Percentiles rank a stretch among this genome's conserved stretches.
Evolutionary conservation across 2,113 vertebrate genomes (phyloP).

Genomic region (Cyphomyrus discorhynchus): DNA sequence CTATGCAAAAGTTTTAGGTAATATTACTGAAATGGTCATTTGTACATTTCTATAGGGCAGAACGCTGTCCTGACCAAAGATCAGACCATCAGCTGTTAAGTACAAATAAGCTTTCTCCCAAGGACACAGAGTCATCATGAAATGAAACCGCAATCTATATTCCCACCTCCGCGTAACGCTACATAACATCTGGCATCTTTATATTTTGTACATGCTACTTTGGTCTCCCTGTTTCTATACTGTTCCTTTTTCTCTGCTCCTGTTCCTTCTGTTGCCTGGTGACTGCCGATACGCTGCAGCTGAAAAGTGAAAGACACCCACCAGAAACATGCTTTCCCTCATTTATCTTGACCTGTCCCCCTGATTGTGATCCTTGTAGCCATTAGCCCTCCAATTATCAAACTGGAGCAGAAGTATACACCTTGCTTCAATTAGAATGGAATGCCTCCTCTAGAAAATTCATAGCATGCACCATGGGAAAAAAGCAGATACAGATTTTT

Average conservation of each 20-base stretch:
- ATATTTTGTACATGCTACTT: neutral
- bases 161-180: neutral
- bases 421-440: conserved; percentile 11
- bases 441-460: neutral
- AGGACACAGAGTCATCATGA: neutral
- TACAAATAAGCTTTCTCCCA: neutral
- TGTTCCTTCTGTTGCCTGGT: neutral
- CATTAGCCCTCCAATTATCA: neutral
- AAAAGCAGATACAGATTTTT: neutral
- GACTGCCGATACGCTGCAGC: neutral
- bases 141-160: neutral
- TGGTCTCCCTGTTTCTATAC: neutral
- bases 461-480: neutral
- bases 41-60: neutral
- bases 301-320: neutral
- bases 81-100: neutral
- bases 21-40: neutral
- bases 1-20: neutral
- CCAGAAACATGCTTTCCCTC: neutral
- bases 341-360: neutral
- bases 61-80: neutral
- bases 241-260: neutral
- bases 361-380: neutral
- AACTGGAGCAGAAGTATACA: neutral
- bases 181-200: neutral